Evolutionary conservation across 1,140 invertebrate species (phyloP).

Genomic region (Parasteatoda tepidariorum): DNA sequence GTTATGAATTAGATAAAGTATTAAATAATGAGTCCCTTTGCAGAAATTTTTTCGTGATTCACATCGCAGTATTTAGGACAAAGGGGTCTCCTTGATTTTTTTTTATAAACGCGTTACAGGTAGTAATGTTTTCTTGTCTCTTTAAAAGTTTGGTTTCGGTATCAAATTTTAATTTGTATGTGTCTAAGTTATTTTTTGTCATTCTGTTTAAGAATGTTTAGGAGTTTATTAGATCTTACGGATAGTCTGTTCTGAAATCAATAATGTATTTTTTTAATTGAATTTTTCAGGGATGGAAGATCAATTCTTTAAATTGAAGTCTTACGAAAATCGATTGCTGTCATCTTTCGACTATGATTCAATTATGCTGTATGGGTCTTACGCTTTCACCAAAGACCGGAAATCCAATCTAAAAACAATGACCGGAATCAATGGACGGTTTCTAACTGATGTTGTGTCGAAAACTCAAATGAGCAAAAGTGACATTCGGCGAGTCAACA

Average conservation of each 20-base stretch:
- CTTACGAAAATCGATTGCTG: conserved; percentile 9
- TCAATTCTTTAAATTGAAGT: conserved; percentile 34
- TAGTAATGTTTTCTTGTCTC: no score
- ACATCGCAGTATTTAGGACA: no score
- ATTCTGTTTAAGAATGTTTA: background rate
- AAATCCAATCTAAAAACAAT: background rate
- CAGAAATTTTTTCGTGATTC: no score
- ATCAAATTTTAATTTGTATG: no score
- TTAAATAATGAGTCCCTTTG: no score
- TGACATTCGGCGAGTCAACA: background rate
- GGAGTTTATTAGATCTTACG: background rate
- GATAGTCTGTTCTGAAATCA: background rate
- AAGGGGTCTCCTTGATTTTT: no score
- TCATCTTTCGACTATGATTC: conserved; percentile 61
- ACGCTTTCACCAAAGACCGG: conserved; percentile 28
- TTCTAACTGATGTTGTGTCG: background rate
- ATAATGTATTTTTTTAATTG: background rate
- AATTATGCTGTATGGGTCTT: conserved; percentile 58
- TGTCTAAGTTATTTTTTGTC: background rate
- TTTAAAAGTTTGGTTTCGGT: no score
- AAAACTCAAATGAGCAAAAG: background rate
- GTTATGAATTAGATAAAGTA: no score
- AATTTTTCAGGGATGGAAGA: background rate
- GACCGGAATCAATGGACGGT: background rate
- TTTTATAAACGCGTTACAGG: no score